Evolutionary conservation across 2,888 invertebrate species (phyloP).

Genomic region (Silvanus unidentatus): DNA sequence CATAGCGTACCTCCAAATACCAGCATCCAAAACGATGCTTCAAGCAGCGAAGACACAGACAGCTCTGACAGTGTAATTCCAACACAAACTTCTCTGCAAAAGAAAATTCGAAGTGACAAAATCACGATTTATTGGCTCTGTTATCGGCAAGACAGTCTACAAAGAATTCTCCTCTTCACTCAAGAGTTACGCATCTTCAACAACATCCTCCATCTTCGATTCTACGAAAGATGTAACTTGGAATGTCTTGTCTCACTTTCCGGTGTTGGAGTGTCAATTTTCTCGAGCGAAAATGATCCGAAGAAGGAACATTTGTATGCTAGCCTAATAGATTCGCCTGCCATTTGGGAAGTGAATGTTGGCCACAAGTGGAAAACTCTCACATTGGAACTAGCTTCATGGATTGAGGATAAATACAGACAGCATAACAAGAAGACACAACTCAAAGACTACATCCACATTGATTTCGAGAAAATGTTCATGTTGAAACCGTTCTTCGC

Average conservation of each 20-base stretch:
- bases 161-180: slow-evolving; percentile 68
- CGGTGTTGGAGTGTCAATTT: slow-evolving; percentile 60
- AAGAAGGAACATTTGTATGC: slow-evolving; percentile 64
- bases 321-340: slow-evolving; percentile 62
- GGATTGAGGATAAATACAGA: slow-evolving; percentile 75
- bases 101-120: slow-evolving; percentile 67
- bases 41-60: slow-evolving; percentile 56
- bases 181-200: slow-evolving; percentile 68
- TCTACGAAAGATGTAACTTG: slow-evolving; percentile 61
- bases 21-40: slow-evolving; percentile 43
- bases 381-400: slow-evolving; percentile 69
- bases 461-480: slow-evolving; percentile 78
- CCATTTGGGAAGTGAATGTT: slow-evolving; percentile 77
- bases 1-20: slow-evolving; percentile 57
- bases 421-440: slow-evolving; percentile 65
- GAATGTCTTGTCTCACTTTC: slow-evolving; percentile 65
- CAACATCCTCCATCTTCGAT: slow-evolving; percentile 54
- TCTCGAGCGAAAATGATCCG: slow-evolving; percentile 36
- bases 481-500: slow-evolving; percentile 84
- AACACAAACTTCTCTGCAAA: slow-evolving; percentile 44
- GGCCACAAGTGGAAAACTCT: slow-evolving; percentile 74
- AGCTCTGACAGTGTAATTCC: slow-evolving; percentile 37
- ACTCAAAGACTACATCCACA: slow-evolving; percentile 71
- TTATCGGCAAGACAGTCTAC: slow-evolving; percentile 66
- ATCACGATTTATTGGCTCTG: slow-evolving; percentile 77